Evolutionary conservation across 2,888 invertebrate species (phyloP).

Genomic region (Thera britannica): DNA sequence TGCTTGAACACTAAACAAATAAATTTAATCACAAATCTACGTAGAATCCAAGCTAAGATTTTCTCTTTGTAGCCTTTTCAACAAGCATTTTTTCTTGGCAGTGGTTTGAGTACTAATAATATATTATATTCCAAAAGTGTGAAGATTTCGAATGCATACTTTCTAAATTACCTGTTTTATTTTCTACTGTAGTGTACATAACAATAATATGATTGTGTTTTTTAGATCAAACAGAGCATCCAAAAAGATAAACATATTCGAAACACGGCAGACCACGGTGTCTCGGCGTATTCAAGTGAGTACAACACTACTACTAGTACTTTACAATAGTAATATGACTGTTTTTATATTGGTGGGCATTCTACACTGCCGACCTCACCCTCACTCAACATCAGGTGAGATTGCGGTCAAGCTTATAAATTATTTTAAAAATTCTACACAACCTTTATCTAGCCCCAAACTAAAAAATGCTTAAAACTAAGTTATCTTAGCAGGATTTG

Average conservation of each 20-base stretch:
- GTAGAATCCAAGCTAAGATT: background rate
- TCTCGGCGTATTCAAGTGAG: slow-evolving; percentile 73
- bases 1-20: background rate
- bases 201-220: slow-evolving; percentile 24
- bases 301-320: slow-evolving; percentile 28
- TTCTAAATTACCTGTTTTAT: background rate
- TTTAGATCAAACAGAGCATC: slow-evolving; percentile 72
- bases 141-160: slow-evolving; percentile 5
- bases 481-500: too few relatives aligned
- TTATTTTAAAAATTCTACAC: too few relatives aligned
- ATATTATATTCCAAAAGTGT: slow-evolving; percentile 2
- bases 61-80: background rate
- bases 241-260: slow-evolving; percentile 71
- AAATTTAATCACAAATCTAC: too few relatives aligned
- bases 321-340: background rate
- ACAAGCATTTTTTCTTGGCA: slow-evolving; percentile 7
- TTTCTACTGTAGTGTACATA: background rate
- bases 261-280: slow-evolving; percentile 60
- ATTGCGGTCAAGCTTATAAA: too few relatives aligned
- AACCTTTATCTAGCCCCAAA: too few relatives aligned
- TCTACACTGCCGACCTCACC: too few relatives aligned
- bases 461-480: too few relatives aligned
- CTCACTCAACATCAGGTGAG: too few relatives aligned
- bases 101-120: background rate
- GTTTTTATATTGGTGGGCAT: too few relatives aligned